These are phyloP conservation scores for Phylloscopus trochiloides DNA, from an alignment of 2,113 vertebrate species.

Conservation along the genomic window DNA sequence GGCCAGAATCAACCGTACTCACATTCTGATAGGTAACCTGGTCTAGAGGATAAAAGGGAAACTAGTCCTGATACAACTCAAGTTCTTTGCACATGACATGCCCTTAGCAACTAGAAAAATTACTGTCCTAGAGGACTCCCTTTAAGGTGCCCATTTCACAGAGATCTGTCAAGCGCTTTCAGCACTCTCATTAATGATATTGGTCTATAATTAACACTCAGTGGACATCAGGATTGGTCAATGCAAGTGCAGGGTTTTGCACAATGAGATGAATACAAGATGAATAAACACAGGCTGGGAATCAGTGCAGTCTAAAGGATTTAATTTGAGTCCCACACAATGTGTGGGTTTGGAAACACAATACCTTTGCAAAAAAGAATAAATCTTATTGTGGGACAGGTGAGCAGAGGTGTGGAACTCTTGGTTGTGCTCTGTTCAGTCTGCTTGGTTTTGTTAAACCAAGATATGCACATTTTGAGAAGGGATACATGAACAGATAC, in stretches of 20 bases:
- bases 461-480: background rate
- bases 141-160: background rate
- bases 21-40: background rate
- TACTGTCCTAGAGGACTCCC: background rate
- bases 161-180: background rate
- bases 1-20: background rate
- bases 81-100: background rate
- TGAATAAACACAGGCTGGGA: background rate
- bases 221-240: background rate
- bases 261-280: background rate
- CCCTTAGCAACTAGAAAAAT: background rate
- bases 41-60: background rate
- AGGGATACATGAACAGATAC: background rate
- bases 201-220: background rate
- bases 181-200: background rate
- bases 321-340: background rate
- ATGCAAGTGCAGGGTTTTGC: background rate
- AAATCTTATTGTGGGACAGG: background rate
- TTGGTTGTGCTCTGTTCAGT: background rate
- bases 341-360: accelerated
- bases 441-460: background rate
- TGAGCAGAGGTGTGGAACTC: background rate
- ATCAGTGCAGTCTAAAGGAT: background rate
- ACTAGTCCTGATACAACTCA: background rate
- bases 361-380: background rate